Conservation (phyloP, 2,113 vertebrate species). For the Myiozetetes cayanensis region DNA sequence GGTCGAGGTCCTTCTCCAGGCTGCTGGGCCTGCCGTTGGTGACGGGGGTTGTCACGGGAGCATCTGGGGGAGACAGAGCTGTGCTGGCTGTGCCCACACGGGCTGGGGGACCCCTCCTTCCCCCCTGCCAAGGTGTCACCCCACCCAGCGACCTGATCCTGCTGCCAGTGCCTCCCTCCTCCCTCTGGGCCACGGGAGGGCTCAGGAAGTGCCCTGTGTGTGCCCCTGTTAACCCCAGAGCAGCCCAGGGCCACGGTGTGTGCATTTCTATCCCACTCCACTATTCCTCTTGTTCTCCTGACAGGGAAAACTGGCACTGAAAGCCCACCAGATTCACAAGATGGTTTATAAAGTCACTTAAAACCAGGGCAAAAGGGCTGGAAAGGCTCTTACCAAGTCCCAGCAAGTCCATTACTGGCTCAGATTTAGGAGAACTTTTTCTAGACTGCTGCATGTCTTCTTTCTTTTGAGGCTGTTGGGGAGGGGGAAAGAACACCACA, state of each 20-base stretch:
- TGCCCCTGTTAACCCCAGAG: not conserved
- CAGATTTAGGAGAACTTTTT: conserved; percentile 84
- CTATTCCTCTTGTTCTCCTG: not conserved
- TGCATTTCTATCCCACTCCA: not conserved
- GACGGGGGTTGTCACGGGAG: conserved; percentile 73
- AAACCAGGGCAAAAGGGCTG: not conserved
- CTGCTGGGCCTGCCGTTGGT: conserved; percentile 80
- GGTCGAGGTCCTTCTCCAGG: conserved; percentile 85
- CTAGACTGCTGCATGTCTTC: conserved; percentile 79
- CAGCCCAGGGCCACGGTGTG: too few species aligned
- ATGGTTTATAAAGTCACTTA: rapidly evolving
- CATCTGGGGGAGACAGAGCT: conserved; percentile 63
- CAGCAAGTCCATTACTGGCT: conserved; percentile 89
- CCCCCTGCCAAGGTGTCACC: not conserved
- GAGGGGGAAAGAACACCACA: not conserved
- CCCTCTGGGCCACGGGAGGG: not conserved
- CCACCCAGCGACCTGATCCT: not conserved
- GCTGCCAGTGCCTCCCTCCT: rapidly evolving
- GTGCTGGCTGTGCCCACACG: too few species aligned
- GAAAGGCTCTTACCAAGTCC: conserved; percentile 85
- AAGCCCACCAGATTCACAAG: not conserved
- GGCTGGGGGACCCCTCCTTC: not conserved
- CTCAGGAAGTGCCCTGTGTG: rapidly evolving
- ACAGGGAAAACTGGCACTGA: rapidly evolving
- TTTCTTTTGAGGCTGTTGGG: conserved; percentile 81